Evolutionary conservation across 2,113 vertebrate species (phyloP), one percentile per base, ranked within the genome.

Genomic region (Miniopterus natalensis): DNA sequence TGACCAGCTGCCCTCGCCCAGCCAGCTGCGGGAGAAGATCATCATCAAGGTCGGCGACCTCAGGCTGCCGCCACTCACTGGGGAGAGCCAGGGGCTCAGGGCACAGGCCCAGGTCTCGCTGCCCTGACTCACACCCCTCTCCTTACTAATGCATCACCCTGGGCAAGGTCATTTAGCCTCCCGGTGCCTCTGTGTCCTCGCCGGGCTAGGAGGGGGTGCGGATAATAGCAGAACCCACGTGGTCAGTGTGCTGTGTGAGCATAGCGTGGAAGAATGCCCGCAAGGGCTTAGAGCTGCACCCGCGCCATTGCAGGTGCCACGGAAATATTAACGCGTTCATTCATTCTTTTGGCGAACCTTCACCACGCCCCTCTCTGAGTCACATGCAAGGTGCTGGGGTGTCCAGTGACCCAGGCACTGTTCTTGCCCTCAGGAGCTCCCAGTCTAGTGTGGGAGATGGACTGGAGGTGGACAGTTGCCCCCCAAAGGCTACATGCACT

Each of bases 1-100:
- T 0, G 99, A 99, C 97, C 99, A 99, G 98, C 98, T 99, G 21
- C 99, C 99, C 0, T 99, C 99, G 0, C 99, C 99, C 20, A 99
- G 98, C 13, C 99, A 99, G 95, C 98, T 99, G 87, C 99, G 99
- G 68, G 99, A 99, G 95, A 99, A 99, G 98, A 99, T 99, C 96
- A 99, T 99, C 90, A 98, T 99, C 92, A 99, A 99, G 99, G 99
- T 99, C 68, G 36, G 90, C 1, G 0, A 3, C 55, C 55, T 31
- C 0, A 4, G 8, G 27, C 57, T 2, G 13, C 17, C 3, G 17
- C 5, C 42, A 1, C 5, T 4, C 42, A 12, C 0, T 0, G 1
- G 0, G 80, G 74, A 9, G 17, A 61, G 27, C 65, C 12, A 2
- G 55, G 1, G 61, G 80, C 14, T 70, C 3, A 2, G 70, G 23